Evolutionary conservation across 2,113 vertebrate species (phyloP).

Genomic region (Microcebus tavaratra): DNA sequence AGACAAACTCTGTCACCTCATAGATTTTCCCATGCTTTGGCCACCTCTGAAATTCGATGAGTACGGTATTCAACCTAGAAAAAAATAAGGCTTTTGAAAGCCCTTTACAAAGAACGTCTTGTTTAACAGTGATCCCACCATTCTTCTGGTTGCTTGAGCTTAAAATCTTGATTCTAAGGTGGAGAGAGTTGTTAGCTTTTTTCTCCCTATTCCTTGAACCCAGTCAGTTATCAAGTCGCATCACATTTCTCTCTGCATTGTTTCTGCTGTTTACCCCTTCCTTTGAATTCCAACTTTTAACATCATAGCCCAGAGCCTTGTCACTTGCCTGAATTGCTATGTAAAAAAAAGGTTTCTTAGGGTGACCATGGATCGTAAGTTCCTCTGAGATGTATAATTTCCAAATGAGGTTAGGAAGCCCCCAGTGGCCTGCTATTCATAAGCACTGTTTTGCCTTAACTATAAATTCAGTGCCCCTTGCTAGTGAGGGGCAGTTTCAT

Average conservation of each 20-base stretch:
- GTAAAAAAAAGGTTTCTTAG: not conserved
- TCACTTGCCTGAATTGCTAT: not conserved
- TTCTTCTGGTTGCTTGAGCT: slow-evolving; percentile 37
- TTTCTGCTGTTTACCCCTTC: not conserved
- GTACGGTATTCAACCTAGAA: slow-evolving; percentile 30
- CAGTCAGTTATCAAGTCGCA: not conserved
- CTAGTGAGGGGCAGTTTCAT: not conserved
- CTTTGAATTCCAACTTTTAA: slow-evolving; percentile 14
- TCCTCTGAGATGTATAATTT: not conserved
- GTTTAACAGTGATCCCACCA: not conserved
- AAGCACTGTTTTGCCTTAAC: not conserved
- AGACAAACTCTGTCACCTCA: not conserved
- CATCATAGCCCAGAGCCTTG: not conserved
- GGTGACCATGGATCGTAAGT: not conserved
- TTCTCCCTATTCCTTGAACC: not conserved
- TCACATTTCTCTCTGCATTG: slow-evolving; percentile 3
- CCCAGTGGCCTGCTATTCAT: not conserved
- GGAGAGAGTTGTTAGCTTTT: not conserved
- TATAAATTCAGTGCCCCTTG: not conserved
- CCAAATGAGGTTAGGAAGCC: not conserved
- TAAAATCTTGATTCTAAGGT: slow-evolving; percentile 22
- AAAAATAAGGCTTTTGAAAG: slow-evolving; percentile 48
- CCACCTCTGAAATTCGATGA: slow-evolving; percentile 21
- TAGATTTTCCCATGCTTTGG: slow-evolving; percentile 7
- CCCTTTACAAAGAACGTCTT: slow-evolving; percentile 54